Conservation (phyloP, 1,140 invertebrate genomes). For the Sycophaga agraensis region DNA sequence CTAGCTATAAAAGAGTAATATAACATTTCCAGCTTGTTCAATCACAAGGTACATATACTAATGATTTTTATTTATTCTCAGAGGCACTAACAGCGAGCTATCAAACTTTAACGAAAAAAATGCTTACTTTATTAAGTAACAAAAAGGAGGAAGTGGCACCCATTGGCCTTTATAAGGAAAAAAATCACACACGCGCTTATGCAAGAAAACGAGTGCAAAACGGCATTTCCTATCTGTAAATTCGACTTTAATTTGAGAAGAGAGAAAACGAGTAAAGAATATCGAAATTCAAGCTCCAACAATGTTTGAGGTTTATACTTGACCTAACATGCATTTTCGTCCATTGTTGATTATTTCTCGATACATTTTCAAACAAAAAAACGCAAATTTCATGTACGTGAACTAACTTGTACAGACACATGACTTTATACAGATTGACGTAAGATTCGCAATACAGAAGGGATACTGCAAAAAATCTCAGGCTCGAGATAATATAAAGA, state of each 20-base stretch:
- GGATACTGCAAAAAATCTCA: conserved; percentile 8
- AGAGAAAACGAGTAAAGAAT: conserved; percentile 2
- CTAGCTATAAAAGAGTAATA: conserved; percentile 24
- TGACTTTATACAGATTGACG: conserved; percentile 23
- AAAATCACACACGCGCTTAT: conserved; percentile 22
- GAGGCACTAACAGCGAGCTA: conserved; percentile 19
- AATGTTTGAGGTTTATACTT: conserved; percentile 3
- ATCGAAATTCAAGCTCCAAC: conserved; percentile 12
- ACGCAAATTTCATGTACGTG: conserved; percentile 47
- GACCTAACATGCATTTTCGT: conserved; percentile 25
- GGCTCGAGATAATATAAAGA: conserved; percentile 19
- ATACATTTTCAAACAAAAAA: conserved; percentile 39
- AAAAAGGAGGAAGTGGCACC: conserved; percentile 14
- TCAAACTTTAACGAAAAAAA: conserved; percentile 30
- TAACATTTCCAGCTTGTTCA: conserved; percentile 22
- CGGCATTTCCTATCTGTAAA: conserved; percentile 20
- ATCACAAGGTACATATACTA: conserved; percentile 17
- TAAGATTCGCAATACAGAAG: conserved; percentile 10
- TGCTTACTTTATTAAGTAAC: conserved; percentile 31
- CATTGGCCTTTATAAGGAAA: conserved; percentile 7
- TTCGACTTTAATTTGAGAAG: not conserved
- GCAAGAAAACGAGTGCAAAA: conserved; percentile 25
- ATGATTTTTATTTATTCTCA: conserved; percentile 9
- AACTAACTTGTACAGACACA: conserved; percentile 33
- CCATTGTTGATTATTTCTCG: conserved; percentile 11